phyloP scores from a whole-genome alignment of 2,888 invertebrate genomes.

The Idaea aversata region DNA sequence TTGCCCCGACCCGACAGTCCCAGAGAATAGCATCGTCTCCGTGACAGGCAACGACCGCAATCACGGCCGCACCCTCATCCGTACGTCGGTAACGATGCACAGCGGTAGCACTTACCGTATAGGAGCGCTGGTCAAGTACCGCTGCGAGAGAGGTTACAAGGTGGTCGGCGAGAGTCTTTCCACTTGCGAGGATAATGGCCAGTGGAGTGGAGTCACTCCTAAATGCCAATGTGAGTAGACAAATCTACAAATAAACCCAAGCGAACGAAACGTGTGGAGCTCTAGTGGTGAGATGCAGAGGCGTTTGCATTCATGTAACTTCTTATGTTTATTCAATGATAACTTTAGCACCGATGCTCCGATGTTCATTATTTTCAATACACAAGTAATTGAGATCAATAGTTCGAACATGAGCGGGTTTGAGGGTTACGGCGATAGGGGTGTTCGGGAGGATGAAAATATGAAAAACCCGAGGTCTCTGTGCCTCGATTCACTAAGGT shows the following conservation, averaged over 20 bases:
- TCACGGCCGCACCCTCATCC: slow-evolving; percentile 90
- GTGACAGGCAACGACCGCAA: slow-evolving; percentile 95
- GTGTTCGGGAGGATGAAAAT: no score
- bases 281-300: no score
- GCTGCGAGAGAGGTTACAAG: slow-evolving; percentile 94
- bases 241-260: background rate
- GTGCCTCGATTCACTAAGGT: no score
- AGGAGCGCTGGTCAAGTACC: slow-evolving; percentile 91
- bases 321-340: no score
- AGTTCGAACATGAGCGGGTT: no score
- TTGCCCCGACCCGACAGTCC: slow-evolving; percentile 90
- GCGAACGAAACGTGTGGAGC: no score
- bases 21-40: slow-evolving; percentile 91
- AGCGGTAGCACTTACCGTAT: slow-evolving; percentile 90
- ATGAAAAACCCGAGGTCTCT: no score
- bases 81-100: slow-evolving; percentile 85
- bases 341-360: no score
- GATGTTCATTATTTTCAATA: no score
- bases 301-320: no score
- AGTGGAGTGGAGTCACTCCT: slow-evolving; percentile 91
- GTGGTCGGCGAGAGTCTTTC: slow-evolving; percentile 91
- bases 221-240: slow-evolving; percentile 88
- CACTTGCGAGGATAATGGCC: slow-evolving; percentile 91
- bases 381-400: no score
- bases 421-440: no score